A percentile compares a stretch with the other conserved stretches of the same genome.
Evolutionary conservation across 2,113 vertebrate species (phyloP).

Genomic region (Pavo muticus): DNA sequence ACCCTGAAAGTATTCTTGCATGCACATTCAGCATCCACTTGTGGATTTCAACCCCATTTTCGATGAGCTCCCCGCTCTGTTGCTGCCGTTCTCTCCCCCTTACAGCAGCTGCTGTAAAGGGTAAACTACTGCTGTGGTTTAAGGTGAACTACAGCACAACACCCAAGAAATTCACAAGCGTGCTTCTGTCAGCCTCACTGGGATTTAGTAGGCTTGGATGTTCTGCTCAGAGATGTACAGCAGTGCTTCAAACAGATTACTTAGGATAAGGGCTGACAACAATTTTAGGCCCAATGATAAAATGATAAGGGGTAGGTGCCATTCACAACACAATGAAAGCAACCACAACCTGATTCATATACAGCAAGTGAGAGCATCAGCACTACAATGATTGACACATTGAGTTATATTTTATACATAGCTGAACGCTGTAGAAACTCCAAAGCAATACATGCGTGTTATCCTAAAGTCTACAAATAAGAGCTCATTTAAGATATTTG

Average conservation of each 20-base stretch:
- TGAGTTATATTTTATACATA: background rate
- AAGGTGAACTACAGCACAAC: background rate
- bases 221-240: background rate
- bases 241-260: background rate
- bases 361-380: background rate
- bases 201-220: background rate
- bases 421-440: background rate
- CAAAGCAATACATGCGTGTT: background rate
- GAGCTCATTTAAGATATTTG: background rate
- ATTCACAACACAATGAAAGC: background rate
- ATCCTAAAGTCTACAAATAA: background rate
- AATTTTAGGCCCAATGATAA: background rate
- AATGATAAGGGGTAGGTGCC: background rate
- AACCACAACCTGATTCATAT: background rate
- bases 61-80: background rate
- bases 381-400: background rate
- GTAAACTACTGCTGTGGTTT: background rate
- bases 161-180: background rate
- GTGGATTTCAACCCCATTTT: background rate
- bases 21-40: background rate
- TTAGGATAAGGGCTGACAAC: background rate
- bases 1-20: background rate
- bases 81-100: background rate
- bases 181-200: background rate
- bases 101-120: background rate